A percentile compares a stretch with the other conserved stretches of the same genome.
phyloP scores from a whole-genome alignment of 1,140 invertebrate genomes.

The Aphelenchoides avenae region DNA sequence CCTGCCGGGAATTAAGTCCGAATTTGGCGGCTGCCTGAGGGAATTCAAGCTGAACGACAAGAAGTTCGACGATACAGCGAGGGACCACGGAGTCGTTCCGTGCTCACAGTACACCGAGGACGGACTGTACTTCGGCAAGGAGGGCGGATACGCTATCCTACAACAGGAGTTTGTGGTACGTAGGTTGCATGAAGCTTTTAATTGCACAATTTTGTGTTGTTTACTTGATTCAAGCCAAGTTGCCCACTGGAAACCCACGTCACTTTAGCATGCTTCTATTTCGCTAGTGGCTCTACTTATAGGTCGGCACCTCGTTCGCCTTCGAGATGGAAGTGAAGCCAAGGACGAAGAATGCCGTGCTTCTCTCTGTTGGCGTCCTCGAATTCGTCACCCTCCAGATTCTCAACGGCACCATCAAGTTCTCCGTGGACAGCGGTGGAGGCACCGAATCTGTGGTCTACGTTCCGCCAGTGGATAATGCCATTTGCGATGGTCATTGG shows the following conservation, averaged over 20 bases:
- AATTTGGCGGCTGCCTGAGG: slow-evolving; percentile 80
- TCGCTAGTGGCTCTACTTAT: too few species aligned
- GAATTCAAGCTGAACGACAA: slow-evolving; percentile 72
- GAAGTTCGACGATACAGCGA: slow-evolving; percentile 65
- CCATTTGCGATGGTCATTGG: slow-evolving; percentile 86
- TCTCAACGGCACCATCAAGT: slow-evolving; percentile 71
- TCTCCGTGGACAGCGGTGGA: slow-evolving; percentile 77
- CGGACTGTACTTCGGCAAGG: slow-evolving; percentile 80
- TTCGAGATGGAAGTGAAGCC: slow-evolving; percentile 83
- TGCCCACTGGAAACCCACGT: too few species aligned
- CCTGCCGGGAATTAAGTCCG: slow-evolving; percentile 65
- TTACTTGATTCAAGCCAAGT: too few species aligned
- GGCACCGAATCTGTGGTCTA: slow-evolving; percentile 74
- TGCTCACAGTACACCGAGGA: slow-evolving; percentile 77
- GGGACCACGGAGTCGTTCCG: slow-evolving; percentile 67
- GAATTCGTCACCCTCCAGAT: slow-evolving; percentile 83
- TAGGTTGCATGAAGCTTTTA: too few species aligned
- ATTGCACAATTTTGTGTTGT: not conserved
- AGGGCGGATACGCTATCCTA: slow-evolving; percentile 68
- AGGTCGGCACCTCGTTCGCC: slow-evolving; percentile 65
- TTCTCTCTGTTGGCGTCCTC: slow-evolving; percentile 70
- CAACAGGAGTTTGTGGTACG: slow-evolving; percentile 64
- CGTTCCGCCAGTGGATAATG: slow-evolving; percentile 68
- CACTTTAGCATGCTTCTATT: too few species aligned
- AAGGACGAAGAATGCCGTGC: slow-evolving; percentile 73